phyloP scores from a whole-genome alignment of 2,888 invertebrate genomes.

The Lycaena phlaeas region DNA sequence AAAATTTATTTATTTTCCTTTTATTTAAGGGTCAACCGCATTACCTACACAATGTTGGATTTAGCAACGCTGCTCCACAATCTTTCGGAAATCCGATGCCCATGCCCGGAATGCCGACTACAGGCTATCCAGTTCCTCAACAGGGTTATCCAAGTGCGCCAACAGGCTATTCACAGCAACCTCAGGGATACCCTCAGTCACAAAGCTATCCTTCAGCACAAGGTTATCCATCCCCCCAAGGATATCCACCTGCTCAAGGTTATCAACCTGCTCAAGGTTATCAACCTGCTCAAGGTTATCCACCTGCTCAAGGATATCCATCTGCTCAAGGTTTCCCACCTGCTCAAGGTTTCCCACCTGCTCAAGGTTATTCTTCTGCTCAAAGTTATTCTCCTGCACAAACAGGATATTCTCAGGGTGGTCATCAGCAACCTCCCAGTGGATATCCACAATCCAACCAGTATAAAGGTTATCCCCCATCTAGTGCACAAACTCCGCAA shows the following conservation, averaged over 20 bases:
- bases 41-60: constrained; percentile 64
- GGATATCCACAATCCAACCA: constrained; percentile 32
- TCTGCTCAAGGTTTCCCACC: constrained; percentile 15
- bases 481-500: constrained; percentile 24
- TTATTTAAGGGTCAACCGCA: constrained; percentile 67
- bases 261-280: constrained; percentile 31
- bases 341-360: constrained; percentile 23
- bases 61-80: constrained; percentile 60
- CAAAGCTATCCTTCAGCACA: constrained; percentile 27
- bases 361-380: constrained; percentile 18
- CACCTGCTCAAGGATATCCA: constrained; percentile 24
- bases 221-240: constrained; percentile 23
- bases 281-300: constrained; percentile 26
- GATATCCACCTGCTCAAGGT: constrained; percentile 26
- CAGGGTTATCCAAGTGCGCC: constrained; percentile 39
- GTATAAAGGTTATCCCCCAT: constrained; percentile 39
- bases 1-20: constrained; percentile 23
- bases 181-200: constrained; percentile 29
- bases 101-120: constrained; percentile 55
- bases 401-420: constrained; percentile 27
- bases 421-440: constrained; percentile 23
- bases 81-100: constrained; percentile 66
- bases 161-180: constrained; percentile 46
- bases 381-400: constrained; percentile 26
- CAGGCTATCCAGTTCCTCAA: constrained; percentile 52